phyloP scores from a whole-genome alignment of 2,113 vertebrate genomes.

The Hystrix cristata region DNA sequence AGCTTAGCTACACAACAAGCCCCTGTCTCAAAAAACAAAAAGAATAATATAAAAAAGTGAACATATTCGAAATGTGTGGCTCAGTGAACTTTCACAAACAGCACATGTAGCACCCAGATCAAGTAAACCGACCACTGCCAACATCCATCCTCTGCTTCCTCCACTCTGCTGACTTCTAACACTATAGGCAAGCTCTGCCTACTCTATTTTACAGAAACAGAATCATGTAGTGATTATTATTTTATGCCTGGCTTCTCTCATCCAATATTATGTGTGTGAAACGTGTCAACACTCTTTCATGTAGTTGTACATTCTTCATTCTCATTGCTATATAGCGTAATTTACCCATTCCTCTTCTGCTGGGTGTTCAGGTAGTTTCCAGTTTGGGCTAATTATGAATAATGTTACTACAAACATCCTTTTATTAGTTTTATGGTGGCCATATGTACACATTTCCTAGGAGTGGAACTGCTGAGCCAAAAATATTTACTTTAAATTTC shows the following conservation, averaged over 20 bases:
- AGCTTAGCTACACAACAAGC: no score
- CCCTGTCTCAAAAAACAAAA: background rate
- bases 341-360: constrained; percentile 22
- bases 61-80: background rate
- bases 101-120: background rate
- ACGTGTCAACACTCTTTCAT: background rate
- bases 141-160: background rate
- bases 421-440: background rate
- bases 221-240: background rate
- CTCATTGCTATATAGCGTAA: background rate
- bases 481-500: constrained; percentile 62
- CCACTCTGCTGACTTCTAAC: background rate
- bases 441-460: constrained; percentile 37
- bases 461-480: constrained; percentile 20
- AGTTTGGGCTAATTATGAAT: constrained; percentile 35
- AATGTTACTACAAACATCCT: constrained; percentile 20
- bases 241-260: constrained; percentile 34
- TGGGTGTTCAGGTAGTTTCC: constrained; percentile 40
- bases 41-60: background rate
- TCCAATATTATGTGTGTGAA: constrained; percentile 16
- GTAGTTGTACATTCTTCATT: background rate
- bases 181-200: background rate
- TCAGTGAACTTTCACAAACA: constrained; percentile 32
- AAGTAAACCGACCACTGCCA: background rate
- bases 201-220: constrained; percentile 22